A percentile compares a stretch with the other conserved stretches of the same genome.
phyloP scores from a whole-genome alignment of 2,113 vertebrate species.

The Poeciliopsis turrubarensis region DNA sequence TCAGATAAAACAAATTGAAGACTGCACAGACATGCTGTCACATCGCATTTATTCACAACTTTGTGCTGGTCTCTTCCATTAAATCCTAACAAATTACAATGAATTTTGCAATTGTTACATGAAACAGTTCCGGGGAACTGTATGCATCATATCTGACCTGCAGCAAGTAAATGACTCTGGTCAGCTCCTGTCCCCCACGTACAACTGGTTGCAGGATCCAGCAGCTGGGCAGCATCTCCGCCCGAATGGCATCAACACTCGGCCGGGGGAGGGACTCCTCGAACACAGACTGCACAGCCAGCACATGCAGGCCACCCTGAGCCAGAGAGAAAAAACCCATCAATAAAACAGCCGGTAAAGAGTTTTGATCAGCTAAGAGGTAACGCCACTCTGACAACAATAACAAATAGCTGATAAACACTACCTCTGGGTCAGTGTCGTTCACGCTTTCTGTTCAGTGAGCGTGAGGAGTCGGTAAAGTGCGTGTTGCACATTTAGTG shows the following conservation, averaged over 20 bases:
- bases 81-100: background rate
- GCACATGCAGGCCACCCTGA: slow-evolving; percentile 84
- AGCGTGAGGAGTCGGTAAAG: slow-evolving; percentile 17
- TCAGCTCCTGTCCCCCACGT: slow-evolving; percentile 81
- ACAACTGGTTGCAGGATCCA: slow-evolving; percentile 90
- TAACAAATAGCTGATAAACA: slow-evolving; percentile 38
- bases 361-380: slow-evolving; percentile 42
- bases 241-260: slow-evolving; percentile 86
- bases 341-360: slow-evolving; percentile 34
- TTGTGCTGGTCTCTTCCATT: background rate
- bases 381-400: slow-evolving; percentile 13
- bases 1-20: too few species aligned
- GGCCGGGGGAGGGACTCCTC: slow-evolving; percentile 91
- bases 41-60: background rate
- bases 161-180: slow-evolving; percentile 87
- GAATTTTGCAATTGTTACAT: too few species aligned
- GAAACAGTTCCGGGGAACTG: too few species aligned
- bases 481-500: slow-evolving; percentile 18
- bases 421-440: slow-evolving; percentile 27
- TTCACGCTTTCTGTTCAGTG: background rate
- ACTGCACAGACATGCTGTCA: too few species aligned
- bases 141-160: slow-evolving; percentile 82
- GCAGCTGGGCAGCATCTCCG: slow-evolving; percentile 93
- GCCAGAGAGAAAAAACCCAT: slow-evolving; percentile 11
- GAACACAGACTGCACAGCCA: slow-evolving; percentile 92